phyloP scores from a whole-genome alignment of 2,888 invertebrate species.

The Sclerodermus sp. region DNA sequence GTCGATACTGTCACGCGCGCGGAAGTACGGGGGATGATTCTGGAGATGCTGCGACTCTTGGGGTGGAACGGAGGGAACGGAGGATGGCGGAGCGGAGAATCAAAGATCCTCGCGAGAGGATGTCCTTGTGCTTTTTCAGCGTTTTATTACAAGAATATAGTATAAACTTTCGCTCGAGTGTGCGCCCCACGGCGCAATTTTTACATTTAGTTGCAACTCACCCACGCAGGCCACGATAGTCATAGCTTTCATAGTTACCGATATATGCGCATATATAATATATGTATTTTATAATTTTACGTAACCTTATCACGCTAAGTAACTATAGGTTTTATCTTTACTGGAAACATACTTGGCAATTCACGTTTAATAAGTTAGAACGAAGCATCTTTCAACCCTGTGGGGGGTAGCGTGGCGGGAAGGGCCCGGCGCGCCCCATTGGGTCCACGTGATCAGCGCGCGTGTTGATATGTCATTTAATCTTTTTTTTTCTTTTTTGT shows the following conservation, averaged over 20 bases:
- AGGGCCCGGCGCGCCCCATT: slow-evolving; percentile 2
- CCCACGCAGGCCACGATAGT: slow-evolving; percentile 51
- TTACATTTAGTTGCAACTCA: slow-evolving; percentile 48
- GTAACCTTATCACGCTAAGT: slow-evolving; percentile 41
- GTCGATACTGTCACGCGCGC: too few species aligned
- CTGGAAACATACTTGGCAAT: slow-evolving; percentile 57
- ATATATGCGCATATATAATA: slow-evolving; percentile 43
- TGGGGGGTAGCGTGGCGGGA: too few species aligned
- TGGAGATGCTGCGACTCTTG: too few species aligned
- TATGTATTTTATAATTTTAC: slow-evolving; percentile 29
- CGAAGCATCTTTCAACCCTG: slow-evolving; percentile 42
- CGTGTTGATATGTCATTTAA: slow-evolving; percentile 35
- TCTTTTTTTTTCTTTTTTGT: slow-evolving; percentile 24
- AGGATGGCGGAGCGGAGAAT: too few species aligned
- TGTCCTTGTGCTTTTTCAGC: slow-evolving; percentile 35
- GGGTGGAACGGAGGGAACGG: too few species aligned
- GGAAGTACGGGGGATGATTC: too few species aligned
- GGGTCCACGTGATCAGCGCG: slow-evolving; percentile 18
- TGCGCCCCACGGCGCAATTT: slow-evolving; percentile 36
- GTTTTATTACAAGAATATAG: slow-evolving; percentile 58
- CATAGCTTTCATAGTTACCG: slow-evolving; percentile 48
- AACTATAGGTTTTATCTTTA: slow-evolving; percentile 45
- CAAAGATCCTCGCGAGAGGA: too few species aligned
- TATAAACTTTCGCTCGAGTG: slow-evolving; percentile 51
- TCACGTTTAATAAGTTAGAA: slow-evolving; percentile 57